Conservation (phyloP, 2,888 invertebrate genomes). For the Conomelus anceps region DNA sequence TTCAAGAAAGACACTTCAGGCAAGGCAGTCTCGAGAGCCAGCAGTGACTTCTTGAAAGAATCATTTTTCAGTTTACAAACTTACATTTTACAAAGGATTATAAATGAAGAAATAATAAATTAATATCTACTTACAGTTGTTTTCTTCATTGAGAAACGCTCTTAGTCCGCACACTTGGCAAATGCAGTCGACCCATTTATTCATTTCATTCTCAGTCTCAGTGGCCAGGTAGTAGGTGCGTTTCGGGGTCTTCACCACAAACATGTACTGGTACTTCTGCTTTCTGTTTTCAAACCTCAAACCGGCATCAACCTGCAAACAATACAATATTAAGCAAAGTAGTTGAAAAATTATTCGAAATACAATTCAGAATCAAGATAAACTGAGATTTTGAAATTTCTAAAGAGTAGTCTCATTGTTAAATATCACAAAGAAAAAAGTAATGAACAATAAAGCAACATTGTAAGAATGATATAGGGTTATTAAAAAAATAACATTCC, state of each 20-base stretch:
- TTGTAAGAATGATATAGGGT: too few species aligned
- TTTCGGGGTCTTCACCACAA: constrained; percentile 81
- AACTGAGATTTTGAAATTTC: too few species aligned
- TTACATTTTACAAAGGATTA: too few species aligned
- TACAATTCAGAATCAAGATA: too few species aligned
- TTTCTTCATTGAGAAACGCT: constrained; percentile 56
- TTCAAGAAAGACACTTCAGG: too few species aligned
- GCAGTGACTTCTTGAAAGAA: background rate
- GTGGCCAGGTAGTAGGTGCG: constrained; percentile 89
- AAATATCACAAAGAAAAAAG: too few species aligned
- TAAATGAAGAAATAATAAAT: too few species aligned
- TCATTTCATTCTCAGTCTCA: constrained; percentile 87
- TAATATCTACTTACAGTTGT: constrained; percentile 38
- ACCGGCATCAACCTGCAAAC: constrained; percentile 70
- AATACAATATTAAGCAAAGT: background rate
- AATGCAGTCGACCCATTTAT: constrained; percentile 89
- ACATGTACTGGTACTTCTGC: constrained; percentile 75
- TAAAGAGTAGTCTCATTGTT: too few species aligned
- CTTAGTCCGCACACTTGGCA: constrained; percentile 86
- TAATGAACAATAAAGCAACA: too few species aligned
- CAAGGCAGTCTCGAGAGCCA: background rate
- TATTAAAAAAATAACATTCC: too few species aligned
- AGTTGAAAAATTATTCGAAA: too few species aligned
- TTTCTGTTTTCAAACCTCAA: constrained; percentile 74
- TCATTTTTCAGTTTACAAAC: too few species aligned